phyloP scores from a whole-genome alignment of 2,113 vertebrate genomes.

The Anarhynchus alexandrinus region DNA sequence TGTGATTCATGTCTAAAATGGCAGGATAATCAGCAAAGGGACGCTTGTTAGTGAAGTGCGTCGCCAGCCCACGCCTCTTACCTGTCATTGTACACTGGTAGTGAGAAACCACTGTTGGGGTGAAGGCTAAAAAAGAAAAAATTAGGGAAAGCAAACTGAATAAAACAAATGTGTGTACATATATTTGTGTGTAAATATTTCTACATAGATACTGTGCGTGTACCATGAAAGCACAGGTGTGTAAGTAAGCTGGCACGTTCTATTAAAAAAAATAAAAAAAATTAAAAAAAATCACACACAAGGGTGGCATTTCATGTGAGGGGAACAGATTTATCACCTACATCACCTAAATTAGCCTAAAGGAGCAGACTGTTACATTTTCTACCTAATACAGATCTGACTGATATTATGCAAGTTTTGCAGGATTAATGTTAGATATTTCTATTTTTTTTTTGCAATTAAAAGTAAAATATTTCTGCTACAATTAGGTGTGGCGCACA shows the following conservation, averaged over 20 bases:
- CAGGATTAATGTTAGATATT: neutral
- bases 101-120: conserved; percentile 70
- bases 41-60: conserved; percentile 59
- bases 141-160: conserved; percentile 68
- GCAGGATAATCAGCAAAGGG: conserved; percentile 70
- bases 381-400: neutral
- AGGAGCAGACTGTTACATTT: neutral
- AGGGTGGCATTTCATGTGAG: conserved; percentile 20
- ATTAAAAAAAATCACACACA: conserved; percentile 25
- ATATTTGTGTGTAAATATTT: conserved; percentile 59
- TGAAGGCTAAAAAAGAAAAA: conserved; percentile 72
- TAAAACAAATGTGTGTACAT: conserved; percentile 63
- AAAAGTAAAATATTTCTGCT: neutral
- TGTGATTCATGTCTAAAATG: conserved; percentile 64
- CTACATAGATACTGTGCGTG: conserved; percentile 52
- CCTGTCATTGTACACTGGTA: conserved; percentile 73
- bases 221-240: conserved; percentile 45
- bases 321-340: conserved; percentile 24
- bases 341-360: neutral
- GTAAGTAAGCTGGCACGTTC: conserved; percentile 45
- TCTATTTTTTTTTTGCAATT: neutral
- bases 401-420: neutral
- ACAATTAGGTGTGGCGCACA: neutral
- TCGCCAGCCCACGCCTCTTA: conserved; percentile 55
- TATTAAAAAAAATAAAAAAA: neutral